Base-by-base conservation (phyloP, 2,113 vertebrate species). In the Mesocricetus auratus region DNA sequence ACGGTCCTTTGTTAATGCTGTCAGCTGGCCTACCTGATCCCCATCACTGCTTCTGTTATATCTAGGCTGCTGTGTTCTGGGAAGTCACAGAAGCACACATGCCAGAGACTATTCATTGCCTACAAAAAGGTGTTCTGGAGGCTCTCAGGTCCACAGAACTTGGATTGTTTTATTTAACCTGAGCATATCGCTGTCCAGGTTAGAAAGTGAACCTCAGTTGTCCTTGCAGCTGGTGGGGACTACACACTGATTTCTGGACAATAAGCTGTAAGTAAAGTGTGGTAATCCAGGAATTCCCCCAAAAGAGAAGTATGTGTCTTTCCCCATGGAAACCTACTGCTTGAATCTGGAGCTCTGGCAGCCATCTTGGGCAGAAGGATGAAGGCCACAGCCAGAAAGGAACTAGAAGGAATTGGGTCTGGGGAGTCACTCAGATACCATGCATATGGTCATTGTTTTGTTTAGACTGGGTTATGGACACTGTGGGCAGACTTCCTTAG, bases 11-110 rank as follows among this genome's bases (percentile, higher is more conserved):
- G 62, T 36, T 93, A 79, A 71, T 56, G n/a, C 24, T 58, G 11
- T 89, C 60, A 86, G 29, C n/a, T 88, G 33, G 5, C 53, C 93
- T 78, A 24, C 68, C 60, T 75, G 69, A 50, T 77, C 42, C 0
- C 6, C 42, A 62, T 13, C 24, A 22, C 15, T 19, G 19, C 5
- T n/a, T 71, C 68, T 89, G 29, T 71, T 36, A 69, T 78, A 79
- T 39, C 90, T 92, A 88, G 93, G 7, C 64, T 90, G 4, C 16
- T 91, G 64, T 88, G 62, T 90, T 50, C 62, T 93, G 42, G 60
- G 42, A 90, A 89, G 86, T 69, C 42, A 69, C 39, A 86, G 39
- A 74, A 87, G 15, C 36, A 56, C 78, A n/a, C 22, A 79, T 56
- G 26, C 78, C 66, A 75, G 78, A 95, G 31, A 88, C 13, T 36